Base-by-base conservation (phyloP, 2,113 vertebrate genomes). In the Cyanoderma ruficeps region DNA sequence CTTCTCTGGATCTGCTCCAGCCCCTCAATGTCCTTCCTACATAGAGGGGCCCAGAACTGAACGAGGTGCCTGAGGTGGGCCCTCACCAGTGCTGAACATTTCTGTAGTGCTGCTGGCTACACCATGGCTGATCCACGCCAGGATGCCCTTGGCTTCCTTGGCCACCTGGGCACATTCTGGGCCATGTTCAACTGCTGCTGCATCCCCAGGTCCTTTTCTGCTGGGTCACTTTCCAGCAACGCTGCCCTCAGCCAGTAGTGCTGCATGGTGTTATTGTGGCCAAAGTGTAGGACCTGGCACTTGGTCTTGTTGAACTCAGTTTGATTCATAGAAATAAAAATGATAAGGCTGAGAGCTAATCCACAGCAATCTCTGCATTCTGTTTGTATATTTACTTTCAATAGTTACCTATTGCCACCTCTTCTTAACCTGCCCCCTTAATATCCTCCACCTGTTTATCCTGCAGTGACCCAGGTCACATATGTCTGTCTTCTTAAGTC, bases 171-270 rank as follows among this genome's bases (percentile, higher is more conserved):
- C 37, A 42, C 20, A 10, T 9, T 2, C 46, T 25, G 22, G 46
- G 3, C n/a, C 35, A 27, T 16, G 13, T 61, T 71, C 33, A 53
- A 27, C 33, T 11, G 7, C 81, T 72, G 22, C 16, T 5, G 33
- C 13, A 31, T 2, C 10, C 12, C 17, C 16, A 46, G 8, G 9
- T 44, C 22, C 47, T 53, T 37, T 72, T 53, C 68, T 53, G 33
- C 39, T 27, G 39, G 33, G 14, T 30, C 14, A 9, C 31, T 53
- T 72, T 31, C 21, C 22, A 72, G 39, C 39, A 39, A 53, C 2
- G 2, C 49, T 63, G 49, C 39, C 10, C 33, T 33, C 21, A 21
- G 14, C 11, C 2, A 0, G 21, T 24, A 27, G 27, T 6, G 7
- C 13, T 72, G 13, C 16, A 6, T 27, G 21, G 10, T 33, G 8